Percentiles rank a stretch among this genome's conserved stretches.
phyloP scores from a whole-genome alignment of 2,113 vertebrate species.

The Tragelaphus strepsiceros region DNA sequence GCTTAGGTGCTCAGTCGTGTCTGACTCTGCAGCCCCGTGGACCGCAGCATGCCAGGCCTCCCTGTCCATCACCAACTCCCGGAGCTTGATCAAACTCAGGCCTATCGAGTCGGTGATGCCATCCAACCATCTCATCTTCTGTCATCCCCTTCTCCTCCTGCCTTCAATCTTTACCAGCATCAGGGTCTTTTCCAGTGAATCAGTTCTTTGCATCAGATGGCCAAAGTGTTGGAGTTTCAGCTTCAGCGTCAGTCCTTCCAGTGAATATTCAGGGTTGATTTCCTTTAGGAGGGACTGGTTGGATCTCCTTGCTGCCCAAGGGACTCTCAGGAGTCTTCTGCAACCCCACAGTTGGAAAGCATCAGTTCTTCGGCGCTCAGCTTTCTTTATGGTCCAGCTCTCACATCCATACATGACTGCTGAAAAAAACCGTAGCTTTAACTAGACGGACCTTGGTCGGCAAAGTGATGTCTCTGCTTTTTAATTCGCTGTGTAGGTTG shows the following conservation, averaged over 20 bases:
- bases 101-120: not conserved
- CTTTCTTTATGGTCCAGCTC: not conserved
- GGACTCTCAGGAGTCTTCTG: not conserved
- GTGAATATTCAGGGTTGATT: fast-evolving
- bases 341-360: not conserved
- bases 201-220: not conserved
- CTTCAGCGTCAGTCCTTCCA: not conserved
- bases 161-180: not conserved
- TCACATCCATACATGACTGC: not conserved
- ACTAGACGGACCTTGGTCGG: not conserved
- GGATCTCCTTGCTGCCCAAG: not conserved
- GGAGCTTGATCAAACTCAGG: not conserved
- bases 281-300: not conserved
- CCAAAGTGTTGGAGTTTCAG: not conserved
- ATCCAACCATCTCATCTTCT: not conserved
- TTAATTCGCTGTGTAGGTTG: not conserved
- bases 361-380: fast-evolving
- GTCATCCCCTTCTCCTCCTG: not conserved
- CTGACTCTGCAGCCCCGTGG: fast-evolving
- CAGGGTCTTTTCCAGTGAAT: not conserved
- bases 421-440: not conserved
- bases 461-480: not conserved
- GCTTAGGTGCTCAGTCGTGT: fast-evolving
- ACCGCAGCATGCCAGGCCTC: fast-evolving
- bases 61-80: not conserved